phyloP scores from a whole-genome alignment of 1,140 invertebrate genomes.

The Pseudomyrmex pallidus region DNA sequence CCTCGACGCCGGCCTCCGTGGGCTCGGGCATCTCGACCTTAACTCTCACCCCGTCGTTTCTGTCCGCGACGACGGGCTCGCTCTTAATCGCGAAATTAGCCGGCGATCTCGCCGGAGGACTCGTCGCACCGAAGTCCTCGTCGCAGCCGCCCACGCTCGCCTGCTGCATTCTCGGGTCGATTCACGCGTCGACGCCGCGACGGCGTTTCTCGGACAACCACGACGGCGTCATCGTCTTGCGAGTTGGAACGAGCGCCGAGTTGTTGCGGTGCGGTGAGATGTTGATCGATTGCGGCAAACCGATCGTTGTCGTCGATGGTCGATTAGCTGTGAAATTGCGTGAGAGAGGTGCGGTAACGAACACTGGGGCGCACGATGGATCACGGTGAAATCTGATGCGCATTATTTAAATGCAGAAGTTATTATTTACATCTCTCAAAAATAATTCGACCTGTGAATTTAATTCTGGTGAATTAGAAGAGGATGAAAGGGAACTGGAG shows the following conservation, averaged over 20 bases:
- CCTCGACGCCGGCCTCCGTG: conserved; percentile 61
- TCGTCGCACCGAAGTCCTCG: conserved; percentile 45
- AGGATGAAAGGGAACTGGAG: not conserved
- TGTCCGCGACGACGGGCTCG: conserved; percentile 60
- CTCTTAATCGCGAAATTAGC: conserved; percentile 38
- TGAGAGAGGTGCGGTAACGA: not conserved
- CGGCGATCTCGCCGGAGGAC: conserved; percentile 46
- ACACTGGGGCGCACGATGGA: not conserved
- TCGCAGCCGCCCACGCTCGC: conserved; percentile 72
- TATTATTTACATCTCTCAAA: too few relatives aligned
- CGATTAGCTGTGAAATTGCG: not conserved
- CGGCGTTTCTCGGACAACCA: conserved; percentile 27
- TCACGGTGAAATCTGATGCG: not conserved
- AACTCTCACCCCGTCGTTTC: conserved; percentile 51
- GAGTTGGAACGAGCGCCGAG: not conserved
- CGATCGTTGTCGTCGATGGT: not conserved
- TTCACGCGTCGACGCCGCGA: conserved; percentile 42
- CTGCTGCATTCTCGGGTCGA: conserved; percentile 74
- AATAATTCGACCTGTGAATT: not conserved
- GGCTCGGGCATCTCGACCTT: conserved; percentile 66
- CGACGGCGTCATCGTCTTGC: conserved; percentile 21
- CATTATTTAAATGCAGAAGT: conserved; percentile 39
- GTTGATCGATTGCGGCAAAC: not conserved
- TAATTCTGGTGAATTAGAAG: not conserved
- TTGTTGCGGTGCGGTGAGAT: too few relatives aligned